These are phyloP conservation scores for Marronus borbonicus DNA, from an alignment of 2,888 invertebrate species.

Conservation along the genomic window DNA sequence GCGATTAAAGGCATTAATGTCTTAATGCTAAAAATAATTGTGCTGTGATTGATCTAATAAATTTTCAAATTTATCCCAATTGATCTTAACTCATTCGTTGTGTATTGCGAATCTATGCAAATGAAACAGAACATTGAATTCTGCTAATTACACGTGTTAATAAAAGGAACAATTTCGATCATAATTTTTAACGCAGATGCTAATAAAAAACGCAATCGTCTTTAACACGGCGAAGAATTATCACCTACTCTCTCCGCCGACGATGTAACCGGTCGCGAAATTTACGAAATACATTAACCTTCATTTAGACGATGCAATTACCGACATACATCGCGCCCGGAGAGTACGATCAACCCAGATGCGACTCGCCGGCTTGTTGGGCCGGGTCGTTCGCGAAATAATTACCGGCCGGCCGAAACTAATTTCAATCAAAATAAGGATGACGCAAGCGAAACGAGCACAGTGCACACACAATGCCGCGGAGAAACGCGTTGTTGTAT, in stretches of 20 bases:
- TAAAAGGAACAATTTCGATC: too few species aligned
- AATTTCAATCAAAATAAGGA: constrained; percentile 53
- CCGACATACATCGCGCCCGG: constrained; percentile 19
- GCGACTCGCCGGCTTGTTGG: not conserved
- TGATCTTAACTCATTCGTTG: too few species aligned
- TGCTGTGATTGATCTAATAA: too few species aligned
- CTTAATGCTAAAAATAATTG: too few species aligned
- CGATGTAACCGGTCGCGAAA: constrained; percentile 1
- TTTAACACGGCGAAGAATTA: constrained; percentile 1
- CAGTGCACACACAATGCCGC: not conserved
- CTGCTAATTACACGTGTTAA: too few species aligned
- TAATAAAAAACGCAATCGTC: too few species aligned
- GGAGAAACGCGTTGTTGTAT: not conserved
- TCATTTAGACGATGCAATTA: constrained; percentile 29
- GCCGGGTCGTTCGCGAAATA: constrained; percentile 31
- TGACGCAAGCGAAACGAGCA: constrained; percentile 48
- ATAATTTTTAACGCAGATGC: too few species aligned
- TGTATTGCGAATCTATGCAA: too few species aligned
- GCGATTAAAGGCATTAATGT: too few species aligned
- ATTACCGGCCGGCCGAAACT: constrained; percentile 47
- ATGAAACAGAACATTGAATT: too few species aligned
- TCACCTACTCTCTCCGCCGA: not conserved
- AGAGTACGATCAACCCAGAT: constrained; percentile 28
- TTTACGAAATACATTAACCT: constrained; percentile 29
- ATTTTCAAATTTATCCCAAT: too few species aligned